Conservation (phyloP, 2,888 invertebrate genomes). For the Terebella lapidaria region DNA sequence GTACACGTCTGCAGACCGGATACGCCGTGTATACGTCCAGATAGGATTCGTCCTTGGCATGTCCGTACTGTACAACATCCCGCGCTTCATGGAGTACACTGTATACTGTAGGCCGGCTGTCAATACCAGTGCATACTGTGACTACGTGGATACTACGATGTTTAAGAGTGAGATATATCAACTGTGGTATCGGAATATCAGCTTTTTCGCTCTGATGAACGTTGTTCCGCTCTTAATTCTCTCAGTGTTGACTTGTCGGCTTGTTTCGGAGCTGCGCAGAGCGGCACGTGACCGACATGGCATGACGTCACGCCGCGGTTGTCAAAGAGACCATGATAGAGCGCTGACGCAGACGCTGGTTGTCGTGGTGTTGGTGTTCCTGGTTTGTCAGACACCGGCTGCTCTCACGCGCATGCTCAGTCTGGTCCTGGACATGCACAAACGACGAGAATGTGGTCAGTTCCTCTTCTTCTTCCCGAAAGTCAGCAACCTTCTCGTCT, state of each 20-base stretch:
- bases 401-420: background rate
- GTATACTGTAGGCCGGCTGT: background rate
- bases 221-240: background rate
- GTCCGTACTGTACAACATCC: background rate
- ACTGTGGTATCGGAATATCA: background rate
- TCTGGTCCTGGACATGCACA: background rate
- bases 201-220: background rate
- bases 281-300: background rate
- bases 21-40: background rate
- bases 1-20: background rate
- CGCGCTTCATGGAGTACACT: background rate
- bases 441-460: background rate
- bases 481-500: background rate
- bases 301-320: background rate
- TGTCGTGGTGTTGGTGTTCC: background rate
- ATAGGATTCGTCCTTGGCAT: background rate
- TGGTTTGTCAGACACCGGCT: background rate
- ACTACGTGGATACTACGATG: background rate
- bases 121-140: background rate
- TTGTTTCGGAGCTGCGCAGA: background rate
- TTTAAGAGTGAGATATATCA: background rate
- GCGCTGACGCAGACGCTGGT: background rate
- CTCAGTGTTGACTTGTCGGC: background rate
- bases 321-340: background rate
- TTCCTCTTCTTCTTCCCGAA: background rate